Conservation (phyloP, 2,113 vertebrate species). For the Corythoichthys haematopterus region DNA sequence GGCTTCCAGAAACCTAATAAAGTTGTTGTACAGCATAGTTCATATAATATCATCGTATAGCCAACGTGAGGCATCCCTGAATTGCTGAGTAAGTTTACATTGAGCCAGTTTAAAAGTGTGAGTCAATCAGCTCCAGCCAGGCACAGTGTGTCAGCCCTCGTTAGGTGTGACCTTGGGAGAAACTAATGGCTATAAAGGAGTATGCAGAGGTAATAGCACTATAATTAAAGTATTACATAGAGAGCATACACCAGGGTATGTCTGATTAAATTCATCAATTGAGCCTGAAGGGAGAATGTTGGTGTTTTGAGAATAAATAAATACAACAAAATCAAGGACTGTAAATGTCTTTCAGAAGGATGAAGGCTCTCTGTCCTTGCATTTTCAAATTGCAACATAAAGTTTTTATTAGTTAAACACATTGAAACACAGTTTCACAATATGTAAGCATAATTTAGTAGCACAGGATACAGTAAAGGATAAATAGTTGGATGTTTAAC, state of each 20-base stretch:
- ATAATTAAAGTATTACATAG: constrained; percentile 72
- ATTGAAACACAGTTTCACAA: too few species aligned
- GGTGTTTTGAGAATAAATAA: constrained; percentile 18
- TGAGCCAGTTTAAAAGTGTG: constrained; percentile 53
- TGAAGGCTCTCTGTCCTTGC: not conserved
- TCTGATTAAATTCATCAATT: constrained; percentile 35
- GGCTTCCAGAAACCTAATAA: constrained; percentile 16
- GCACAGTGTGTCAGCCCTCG: constrained; percentile 54
- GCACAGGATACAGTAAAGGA: too few species aligned
- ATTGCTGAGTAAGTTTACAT: constrained; percentile 60
- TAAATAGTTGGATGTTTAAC: too few species aligned
- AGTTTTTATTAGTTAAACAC: not conserved
- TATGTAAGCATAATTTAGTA: too few species aligned
- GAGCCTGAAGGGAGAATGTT: constrained; percentile 25
- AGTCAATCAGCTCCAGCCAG: constrained; percentile 67
- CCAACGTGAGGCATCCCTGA: constrained; percentile 41
- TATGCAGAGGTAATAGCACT: constrained; percentile 56
- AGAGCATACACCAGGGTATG: constrained; percentile 54
- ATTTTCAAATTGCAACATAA: not conserved
- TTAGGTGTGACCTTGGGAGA: constrained; percentile 74
- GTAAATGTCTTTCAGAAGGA: not conserved
- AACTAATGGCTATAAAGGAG: constrained; percentile 61
- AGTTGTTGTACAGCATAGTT: constrained; percentile 26
- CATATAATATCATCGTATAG: constrained; percentile 48
- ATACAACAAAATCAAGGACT: not conserved